Percentiles rank a stretch among this genome's conserved stretches.
These are phyloP conservation scores for Lysiphlebus fabarum DNA, from an alignment of 1,140 invertebrate species.

Conservation along the genomic window DNA sequence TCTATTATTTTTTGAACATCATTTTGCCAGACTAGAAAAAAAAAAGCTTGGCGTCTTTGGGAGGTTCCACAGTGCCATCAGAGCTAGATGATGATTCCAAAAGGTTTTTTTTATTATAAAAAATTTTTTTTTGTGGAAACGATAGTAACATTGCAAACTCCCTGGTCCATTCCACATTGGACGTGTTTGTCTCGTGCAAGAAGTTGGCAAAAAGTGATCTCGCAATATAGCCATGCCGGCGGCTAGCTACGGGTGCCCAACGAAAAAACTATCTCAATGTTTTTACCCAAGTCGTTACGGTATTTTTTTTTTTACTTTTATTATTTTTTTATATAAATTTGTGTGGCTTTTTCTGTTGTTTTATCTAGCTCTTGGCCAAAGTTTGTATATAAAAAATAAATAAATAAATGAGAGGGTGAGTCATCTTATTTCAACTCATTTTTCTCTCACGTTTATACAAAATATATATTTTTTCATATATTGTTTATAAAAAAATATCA, in stretches of 20 bases:
- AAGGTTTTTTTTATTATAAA: neutral
- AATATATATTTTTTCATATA: too few species aligned
- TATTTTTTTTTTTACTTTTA: constrained; percentile 11
- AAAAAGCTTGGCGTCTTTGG: too few species aligned
- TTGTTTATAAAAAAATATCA: too few species aligned
- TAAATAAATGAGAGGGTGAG: constrained; percentile 13
- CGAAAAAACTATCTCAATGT: constrained; percentile 18
- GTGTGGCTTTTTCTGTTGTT: too few species aligned
- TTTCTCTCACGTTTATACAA: too few species aligned
- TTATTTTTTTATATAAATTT: too few species aligned
- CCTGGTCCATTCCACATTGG: neutral
- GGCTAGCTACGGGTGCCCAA: constrained; percentile 18
- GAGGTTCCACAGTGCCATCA: too few species aligned
- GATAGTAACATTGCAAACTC: constrained; percentile 10
- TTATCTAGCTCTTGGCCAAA: too few species aligned
- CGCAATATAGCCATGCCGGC: constrained; percentile 21
- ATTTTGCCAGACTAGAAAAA: too few species aligned
- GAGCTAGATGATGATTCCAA: too few species aligned
- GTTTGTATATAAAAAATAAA: constrained; percentile 4
- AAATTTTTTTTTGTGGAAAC: neutral
- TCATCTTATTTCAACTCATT: neutral
- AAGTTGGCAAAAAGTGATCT: constrained; percentile 24
- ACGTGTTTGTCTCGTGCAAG: constrained; percentile 17
- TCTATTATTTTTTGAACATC: too few species aligned
- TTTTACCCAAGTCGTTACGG: constrained; percentile 23